Conservation (phyloP, 2,797 vertebrate species). For the Chaetophractus vellerosus region DNA sequence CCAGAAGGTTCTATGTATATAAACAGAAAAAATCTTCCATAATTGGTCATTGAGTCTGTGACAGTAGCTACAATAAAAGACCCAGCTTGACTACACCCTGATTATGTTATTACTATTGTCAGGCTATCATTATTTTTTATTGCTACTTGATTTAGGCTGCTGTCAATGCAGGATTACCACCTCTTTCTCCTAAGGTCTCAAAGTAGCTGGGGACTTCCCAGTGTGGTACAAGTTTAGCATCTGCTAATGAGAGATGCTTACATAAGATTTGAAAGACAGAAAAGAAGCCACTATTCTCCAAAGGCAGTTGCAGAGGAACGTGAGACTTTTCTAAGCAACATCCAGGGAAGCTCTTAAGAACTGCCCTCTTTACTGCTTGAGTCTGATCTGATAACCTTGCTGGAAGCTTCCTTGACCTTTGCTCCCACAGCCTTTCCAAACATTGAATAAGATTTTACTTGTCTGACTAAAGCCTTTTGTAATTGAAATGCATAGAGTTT, state of each 20-base stretch:
- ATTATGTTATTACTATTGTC: not conserved
- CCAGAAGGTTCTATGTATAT: not conserved
- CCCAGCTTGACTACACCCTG: not conserved
- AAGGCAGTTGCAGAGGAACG: not conserved
- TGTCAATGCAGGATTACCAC: not conserved
- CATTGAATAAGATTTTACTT: not conserved
- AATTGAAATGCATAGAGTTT: not conserved
- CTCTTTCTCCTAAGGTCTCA: constrained; percentile 4
- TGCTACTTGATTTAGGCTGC: not conserved
- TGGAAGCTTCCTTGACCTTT: constrained; percentile 18
- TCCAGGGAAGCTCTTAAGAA: not conserved
- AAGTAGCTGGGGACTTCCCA: not conserved
- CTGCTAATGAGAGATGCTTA: not conserved
- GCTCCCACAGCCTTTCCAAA: not conserved
- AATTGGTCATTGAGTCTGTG: not conserved
- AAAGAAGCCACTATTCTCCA: not conserved
- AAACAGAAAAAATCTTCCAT: not conserved
- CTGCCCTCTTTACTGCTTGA: not conserved
- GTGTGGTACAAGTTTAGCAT: not conserved
- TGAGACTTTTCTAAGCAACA: not conserved
- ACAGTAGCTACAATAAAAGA: not conserved
- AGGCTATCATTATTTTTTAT: not conserved
- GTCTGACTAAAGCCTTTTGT: not conserved
- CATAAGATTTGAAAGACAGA: not conserved
- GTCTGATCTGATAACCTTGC: not conserved